These are phyloP conservation scores for Notarius quadriscutis DNA, from an alignment of 2,113 vertebrate species.

Conservation along the genomic window DNA sequence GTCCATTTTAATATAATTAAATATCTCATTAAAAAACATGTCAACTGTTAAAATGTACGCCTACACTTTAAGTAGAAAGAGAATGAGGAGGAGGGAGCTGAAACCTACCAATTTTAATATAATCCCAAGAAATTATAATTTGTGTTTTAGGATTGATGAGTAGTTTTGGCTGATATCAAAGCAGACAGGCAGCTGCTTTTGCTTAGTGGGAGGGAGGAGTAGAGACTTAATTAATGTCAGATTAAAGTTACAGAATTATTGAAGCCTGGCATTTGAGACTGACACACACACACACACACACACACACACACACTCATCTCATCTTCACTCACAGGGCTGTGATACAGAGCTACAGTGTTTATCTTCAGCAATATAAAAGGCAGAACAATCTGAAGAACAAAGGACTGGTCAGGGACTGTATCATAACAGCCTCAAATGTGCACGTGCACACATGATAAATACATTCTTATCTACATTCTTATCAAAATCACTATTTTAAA, in stretches of 20 bases:
- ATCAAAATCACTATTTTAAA: not conserved
- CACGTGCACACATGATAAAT: not conserved
- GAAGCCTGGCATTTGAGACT: slow-evolving; percentile 49
- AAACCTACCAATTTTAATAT: slow-evolving; percentile 44
- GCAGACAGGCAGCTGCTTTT: slow-evolving; percentile 30
- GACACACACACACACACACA: slow-evolving; percentile 47
- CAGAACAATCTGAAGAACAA: not conserved
- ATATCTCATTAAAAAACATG: not conserved
- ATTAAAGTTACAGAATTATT: slow-evolving; percentile 59
- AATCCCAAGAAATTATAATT: slow-evolving; percentile 65
- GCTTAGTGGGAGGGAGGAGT: slow-evolving; percentile 41
- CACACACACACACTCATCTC: slow-evolving; percentile 48
- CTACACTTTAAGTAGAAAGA: not conserved
- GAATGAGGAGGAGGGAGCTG: not conserved
- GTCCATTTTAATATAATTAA: not conserved
- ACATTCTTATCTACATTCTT: not conserved
- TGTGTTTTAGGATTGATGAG: slow-evolving; percentile 36
- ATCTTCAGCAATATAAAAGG: not conserved
- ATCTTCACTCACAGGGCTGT: slow-evolving; percentile 61
- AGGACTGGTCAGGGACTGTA: not conserved
- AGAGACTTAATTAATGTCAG: slow-evolving; percentile 54
- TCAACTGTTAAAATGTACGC: not conserved
- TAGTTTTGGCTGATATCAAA: slow-evolving; percentile 39
- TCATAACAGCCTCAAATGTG: not conserved
- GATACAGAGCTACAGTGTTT: slow-evolving; percentile 46